Evolutionary conservation across 2,113 vertebrate genomes (phyloP).

Genomic region (Corythaixoides concolor): DNA sequence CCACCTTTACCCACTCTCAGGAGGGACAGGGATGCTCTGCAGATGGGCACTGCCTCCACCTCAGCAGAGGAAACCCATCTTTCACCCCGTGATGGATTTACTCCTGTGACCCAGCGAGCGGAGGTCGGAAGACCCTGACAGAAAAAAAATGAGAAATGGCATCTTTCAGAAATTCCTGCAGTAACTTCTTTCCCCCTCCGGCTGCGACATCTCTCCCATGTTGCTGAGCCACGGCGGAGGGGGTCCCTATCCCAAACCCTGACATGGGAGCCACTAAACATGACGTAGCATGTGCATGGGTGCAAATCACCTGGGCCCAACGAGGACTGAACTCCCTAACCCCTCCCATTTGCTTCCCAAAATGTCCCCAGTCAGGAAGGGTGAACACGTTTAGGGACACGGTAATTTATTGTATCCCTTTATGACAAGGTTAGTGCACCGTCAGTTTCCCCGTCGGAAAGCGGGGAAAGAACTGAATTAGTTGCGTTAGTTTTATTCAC

Average conservation of each 20-base stretch:
- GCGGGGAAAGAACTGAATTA: background rate
- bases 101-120: background rate
- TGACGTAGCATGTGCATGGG: fast-evolving
- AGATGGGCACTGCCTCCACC: background rate
- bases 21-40: background rate
- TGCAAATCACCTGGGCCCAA: background rate
- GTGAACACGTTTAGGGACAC: background rate
- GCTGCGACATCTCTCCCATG: fast-evolving
- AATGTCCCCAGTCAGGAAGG: background rate
- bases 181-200: background rate
- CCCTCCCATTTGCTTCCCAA: background rate
- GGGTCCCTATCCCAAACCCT: background rate
- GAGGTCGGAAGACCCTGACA: background rate
- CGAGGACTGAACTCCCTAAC: background rate
- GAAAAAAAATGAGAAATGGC: background rate
- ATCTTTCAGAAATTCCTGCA: background rate
- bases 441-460: background rate
- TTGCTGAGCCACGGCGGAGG: fast-evolving
- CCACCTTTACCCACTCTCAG: fast-evolving
- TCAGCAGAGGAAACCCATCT: fast-evolving
- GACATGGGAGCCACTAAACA: background rate
- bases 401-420: background rate
- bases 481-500: constrained; percentile 1
- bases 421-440: background rate
- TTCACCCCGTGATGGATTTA: background rate